Base-by-base conservation (phyloP, 2,113 vertebrate genomes). In the Anas platyrhynchos region DNA sequence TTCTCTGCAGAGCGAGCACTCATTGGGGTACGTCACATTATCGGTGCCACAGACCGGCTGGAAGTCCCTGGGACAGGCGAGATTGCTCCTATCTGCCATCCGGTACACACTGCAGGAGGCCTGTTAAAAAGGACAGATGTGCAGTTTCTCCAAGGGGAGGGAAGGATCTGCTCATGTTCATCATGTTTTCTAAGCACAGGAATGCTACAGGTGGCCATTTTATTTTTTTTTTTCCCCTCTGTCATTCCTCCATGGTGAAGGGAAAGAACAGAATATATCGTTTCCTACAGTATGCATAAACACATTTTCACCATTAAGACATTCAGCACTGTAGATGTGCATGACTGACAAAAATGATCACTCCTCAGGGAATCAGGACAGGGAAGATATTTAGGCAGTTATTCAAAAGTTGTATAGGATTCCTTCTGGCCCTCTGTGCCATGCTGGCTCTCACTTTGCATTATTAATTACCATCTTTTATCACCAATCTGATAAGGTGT, bases 401-500 rank as follows among this genome's bases (percentile, higher is more conserved):
- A 79, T 89, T 93, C 93, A 73, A 89, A 92, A 91, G 54, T 21
- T 52, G 23, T 76, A 92, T 91, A 78, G 94, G 92, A 93, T 95
- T 94, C 89, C 86, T 94, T 44, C 81, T 91, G 89, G 89, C 69
- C 65, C 20, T 34, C 83, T 69, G 46, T 50, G 22, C 54, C 38
- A 23, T 34, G 26, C 80, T 86, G 62, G 78, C 48, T 95, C 13
- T 32, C 59, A 38, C 69, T 89, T 86, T 91, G 52, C 81, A 58
- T 96, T 92, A 96, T 91, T 96, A 91, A 91, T 94, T 3, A 0
- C 61, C 75, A 62, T 61, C 80, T 82, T 93, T 93, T 92, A 68
- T 84, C 66, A 93, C 88, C 66, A 66, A 5, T 3, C 12, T n/a
- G 32, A 38, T 55, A 78, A 91, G 58, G 61, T 91, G 72, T 89